Base-by-base conservation (phyloP, 2,888 invertebrate genomes). In the Nemotelus pantherinus region DNA sequence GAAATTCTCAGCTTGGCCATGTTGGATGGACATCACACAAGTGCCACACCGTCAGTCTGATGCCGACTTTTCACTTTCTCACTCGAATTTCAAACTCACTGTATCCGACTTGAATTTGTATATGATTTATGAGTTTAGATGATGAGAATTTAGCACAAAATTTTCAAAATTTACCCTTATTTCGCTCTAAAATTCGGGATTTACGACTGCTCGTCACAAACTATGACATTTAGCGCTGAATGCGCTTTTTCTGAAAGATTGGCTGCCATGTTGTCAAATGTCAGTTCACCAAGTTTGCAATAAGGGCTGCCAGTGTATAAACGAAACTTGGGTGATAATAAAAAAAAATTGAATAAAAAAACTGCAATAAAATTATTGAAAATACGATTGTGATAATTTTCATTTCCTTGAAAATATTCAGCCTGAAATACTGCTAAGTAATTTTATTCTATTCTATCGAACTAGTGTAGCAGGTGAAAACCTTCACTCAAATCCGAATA, bases 1-100 rank as follows among this genome's bases (percentile, higher is more conserved):
- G 65, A 7, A 25, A 64, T n/a, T 60, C 25, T 25, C 68, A 63
- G 74, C 74, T 74, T 74, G 63, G 68, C 77, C 77, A 77, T 77
- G 68, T 77, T 77, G 77, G 60, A 68, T 43, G 63, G 25, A 63
- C 5, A 39, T 63, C 25, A 57, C 57, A 25, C 44, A 25, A 47
- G 47, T 77, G 77, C 77, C 77, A 77, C 77, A 77, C 77, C 58
- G 77, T 77, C 77, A 77, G 25, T 25, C 64, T 58, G 58, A 10
- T 48, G 63, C 74, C 63, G 48, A 64, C 25, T 41, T 0, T 7
- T 3, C 50, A 3, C 2, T 43, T 64, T 64, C 43, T 6, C 53
- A 53, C 6, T 6, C 53, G 10, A 10, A 53, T 10, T 53, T 7
- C 53, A 53, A 6, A 53, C 25, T 25, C 25, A 25, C 25, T 25